Evolutionary conservation across 53 echinoderm and acorn worm genomes (phyloP).

Genomic region (Luidia sarsii): DNA sequence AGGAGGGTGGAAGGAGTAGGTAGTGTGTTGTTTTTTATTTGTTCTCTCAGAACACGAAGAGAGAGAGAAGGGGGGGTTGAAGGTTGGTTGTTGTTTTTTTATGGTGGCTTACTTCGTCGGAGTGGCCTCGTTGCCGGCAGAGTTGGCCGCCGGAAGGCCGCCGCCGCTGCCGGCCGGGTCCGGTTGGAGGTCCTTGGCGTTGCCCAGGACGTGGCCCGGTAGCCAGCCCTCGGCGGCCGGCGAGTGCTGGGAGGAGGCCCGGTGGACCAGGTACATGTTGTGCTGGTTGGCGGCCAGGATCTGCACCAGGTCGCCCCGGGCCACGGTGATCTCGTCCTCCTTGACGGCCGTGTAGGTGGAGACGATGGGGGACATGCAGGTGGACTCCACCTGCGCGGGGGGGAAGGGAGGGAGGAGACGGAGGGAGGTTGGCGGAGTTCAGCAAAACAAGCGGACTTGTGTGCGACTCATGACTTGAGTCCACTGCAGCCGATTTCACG

Average conservation of each 20-base stretch:
- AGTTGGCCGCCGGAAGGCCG: conserved; percentile 17
- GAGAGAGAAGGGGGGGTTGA: conserved; percentile 1
- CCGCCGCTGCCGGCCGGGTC: conserved; percentile 1
- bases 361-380: conserved; percentile 78
- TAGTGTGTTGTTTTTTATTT: no score
- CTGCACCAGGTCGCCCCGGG: conserved; percentile 93
- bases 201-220: conserved; percentile 74
- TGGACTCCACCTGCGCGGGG: conserved; percentile 51
- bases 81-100: no score
- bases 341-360: conserved; percentile 83
- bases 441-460: no score
- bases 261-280: conserved; percentile 96
- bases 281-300: conserved; percentile 98
- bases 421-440: no score
- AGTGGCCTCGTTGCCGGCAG: conserved; percentile 35
- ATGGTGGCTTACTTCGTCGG: conserved; percentile 55
- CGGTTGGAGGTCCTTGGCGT: conserved; percentile 39
- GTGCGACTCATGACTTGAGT: no score
- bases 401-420: no score
- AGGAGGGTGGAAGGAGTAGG: not conserved
- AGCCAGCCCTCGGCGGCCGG: conserved; percentile 92
- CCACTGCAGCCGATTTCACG: no score
- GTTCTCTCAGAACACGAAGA: conserved; percentile 55
- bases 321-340: conserved; percentile 94
- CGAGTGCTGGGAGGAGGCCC: conserved; percentile 75